Evolutionary conservation across 2,888 invertebrate genomes (phyloP).

Genomic region (Philhelius pedissequus): DNA sequence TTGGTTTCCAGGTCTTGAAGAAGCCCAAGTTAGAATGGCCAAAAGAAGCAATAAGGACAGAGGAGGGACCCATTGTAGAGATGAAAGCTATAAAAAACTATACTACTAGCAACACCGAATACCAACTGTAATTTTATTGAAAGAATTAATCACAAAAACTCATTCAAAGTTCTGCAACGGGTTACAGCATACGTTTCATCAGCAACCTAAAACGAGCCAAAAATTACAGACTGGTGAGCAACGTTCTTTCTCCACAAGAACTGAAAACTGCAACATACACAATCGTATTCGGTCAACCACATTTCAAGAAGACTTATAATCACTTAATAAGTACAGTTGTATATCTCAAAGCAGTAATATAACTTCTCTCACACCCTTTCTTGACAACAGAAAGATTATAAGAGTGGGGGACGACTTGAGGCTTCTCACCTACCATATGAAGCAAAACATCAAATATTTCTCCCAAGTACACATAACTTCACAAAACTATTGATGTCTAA

Average conservation of each 20-base stretch:
- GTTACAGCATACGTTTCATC: no score
- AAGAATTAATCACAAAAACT: background rate
- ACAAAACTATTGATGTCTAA: background rate
- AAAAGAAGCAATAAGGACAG: background rate
- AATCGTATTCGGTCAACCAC: background rate
- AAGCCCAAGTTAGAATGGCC: background rate
- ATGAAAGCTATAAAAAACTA: background rate
- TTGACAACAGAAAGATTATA: background rate
- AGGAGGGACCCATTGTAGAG: background rate
- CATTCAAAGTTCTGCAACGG: background rate
- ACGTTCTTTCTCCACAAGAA: background rate
- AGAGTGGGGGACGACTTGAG: background rate
- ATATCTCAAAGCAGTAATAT: background rate
- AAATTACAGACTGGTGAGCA: background rate
- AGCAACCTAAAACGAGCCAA: background rate
- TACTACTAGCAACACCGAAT: background rate
- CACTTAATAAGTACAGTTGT: background rate
- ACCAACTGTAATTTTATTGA: background rate
- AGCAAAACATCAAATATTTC: slow-evolving; percentile 1
- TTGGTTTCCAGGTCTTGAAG: no score
- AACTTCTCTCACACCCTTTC: background rate
- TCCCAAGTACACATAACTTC: no score
- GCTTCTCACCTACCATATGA: background rate
- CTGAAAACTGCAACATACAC: background rate
- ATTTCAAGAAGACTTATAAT: background rate